Conservation (phyloP, 2,888 invertebrate species). For the Exocentrus adspersus region DNA sequence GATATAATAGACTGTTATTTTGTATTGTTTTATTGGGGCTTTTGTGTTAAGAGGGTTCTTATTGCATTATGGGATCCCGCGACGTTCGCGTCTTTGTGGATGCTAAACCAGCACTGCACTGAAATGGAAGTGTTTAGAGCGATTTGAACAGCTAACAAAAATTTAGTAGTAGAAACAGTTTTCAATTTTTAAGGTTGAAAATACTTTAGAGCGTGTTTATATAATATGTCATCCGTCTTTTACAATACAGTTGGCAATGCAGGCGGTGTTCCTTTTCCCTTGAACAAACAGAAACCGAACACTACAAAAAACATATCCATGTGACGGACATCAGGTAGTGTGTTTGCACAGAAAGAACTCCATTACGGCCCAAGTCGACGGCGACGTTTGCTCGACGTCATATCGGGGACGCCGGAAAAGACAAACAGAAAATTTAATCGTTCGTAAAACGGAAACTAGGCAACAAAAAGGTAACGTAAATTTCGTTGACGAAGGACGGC, state of each 20-base stretch:
- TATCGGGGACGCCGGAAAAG: background rate
- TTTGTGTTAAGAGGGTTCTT: background rate
- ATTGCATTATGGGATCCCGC: background rate
- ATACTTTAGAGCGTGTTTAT: too few relatives aligned
- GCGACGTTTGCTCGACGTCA: background rate
- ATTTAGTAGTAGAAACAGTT: too few relatives aligned
- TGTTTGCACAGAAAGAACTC: background rate
- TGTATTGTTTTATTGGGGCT: background rate
- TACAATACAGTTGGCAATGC: too few relatives aligned
- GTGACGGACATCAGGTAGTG: background rate
- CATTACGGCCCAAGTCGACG: background rate
- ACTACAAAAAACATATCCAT: background rate
- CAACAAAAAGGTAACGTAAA: constrained; percentile 6
- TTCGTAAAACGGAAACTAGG: constrained; percentile 2
- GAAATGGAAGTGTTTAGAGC: too few relatives aligned
- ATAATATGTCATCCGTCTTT: too few relatives aligned
- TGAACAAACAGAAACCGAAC: background rate
- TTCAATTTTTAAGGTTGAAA: too few relatives aligned
- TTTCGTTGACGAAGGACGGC: constrained; percentile 8
- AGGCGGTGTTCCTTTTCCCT: too few relatives aligned
- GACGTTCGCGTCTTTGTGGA: too few relatives aligned
- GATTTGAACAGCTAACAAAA: too few relatives aligned
- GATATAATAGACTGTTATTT: background rate
- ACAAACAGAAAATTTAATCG: constrained; percentile 14
- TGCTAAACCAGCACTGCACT: too few relatives aligned